Evolutionary conservation across 2,113 vertebrate genomes (phyloP).

Genomic region (Tympanuchus pallidicinctus): DNA sequence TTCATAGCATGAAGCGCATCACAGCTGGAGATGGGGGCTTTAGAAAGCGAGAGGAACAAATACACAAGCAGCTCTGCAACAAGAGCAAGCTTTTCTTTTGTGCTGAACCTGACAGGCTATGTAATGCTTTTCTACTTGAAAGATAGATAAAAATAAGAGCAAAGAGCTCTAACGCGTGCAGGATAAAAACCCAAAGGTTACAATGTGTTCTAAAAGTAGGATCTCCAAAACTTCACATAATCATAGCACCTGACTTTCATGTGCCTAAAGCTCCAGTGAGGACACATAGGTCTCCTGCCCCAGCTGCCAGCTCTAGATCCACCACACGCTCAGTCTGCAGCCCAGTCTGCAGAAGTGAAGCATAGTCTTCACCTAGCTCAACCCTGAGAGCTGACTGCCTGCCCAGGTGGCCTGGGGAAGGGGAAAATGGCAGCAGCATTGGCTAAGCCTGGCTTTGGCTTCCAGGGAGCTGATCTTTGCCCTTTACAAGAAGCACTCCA

Average conservation of each 20-base stretch:
- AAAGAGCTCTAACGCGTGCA: neutral
- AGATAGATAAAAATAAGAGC: neutral
- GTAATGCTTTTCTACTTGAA: neutral
- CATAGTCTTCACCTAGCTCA: neutral
- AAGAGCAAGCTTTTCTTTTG: neutral
- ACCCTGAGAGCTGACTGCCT: constrained; percentile 8
- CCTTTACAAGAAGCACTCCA: rapidly evolving
- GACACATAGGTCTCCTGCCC: neutral
- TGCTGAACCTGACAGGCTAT: neutral
- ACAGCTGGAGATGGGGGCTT: constrained; percentile 42
- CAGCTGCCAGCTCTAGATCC: neutral
- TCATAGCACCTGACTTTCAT: rapidly evolving
- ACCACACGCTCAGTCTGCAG: rapidly evolving
- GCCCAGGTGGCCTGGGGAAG: neutral
- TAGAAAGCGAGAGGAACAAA: neutral
- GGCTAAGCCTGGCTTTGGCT: constrained; percentile 50
- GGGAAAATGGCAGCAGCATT: neutral
- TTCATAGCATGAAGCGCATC: neutral
- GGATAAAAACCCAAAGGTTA: neutral
- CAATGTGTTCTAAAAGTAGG: neutral
- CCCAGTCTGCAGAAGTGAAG: neutral
- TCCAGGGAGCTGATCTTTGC: constrained; percentile 9
- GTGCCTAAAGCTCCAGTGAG: neutral
- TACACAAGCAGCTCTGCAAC: neutral
- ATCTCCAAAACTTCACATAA: neutral